These are phyloP conservation scores for Rotaria macrura DNA, from an alignment of 2,888 invertebrate genomes.

Conservation along the genomic window DNA sequence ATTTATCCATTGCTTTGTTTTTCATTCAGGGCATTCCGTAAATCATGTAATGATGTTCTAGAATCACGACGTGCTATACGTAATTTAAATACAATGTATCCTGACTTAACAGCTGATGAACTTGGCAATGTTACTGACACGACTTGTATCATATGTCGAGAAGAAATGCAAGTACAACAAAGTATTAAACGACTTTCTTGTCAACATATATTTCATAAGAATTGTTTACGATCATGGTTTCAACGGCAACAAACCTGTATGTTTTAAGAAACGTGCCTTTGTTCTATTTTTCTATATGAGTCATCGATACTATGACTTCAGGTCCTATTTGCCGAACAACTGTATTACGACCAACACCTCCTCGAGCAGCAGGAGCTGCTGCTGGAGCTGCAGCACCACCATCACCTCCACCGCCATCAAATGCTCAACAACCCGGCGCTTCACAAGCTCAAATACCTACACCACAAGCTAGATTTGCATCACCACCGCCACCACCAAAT, in stretches of 20 bases:
- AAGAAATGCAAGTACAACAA: conserved; percentile 58
- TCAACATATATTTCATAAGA: conserved; percentile 96
- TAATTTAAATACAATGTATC: conserved; percentile 84
- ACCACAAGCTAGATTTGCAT: not conserved
- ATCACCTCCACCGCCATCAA: no score
- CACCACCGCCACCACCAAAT: not conserved
- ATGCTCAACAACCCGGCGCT: not conserved
- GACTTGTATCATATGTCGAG: conserved; percentile 94
- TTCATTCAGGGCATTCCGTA: conserved; percentile 64
- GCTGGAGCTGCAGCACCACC: not conserved
- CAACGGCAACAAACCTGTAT: conserved; percentile 93
- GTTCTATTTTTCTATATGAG: no score
- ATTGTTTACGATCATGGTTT: conserved; percentile 95
- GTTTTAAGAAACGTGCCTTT: no score
- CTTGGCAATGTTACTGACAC: conserved; percentile 62
- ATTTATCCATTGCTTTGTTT: not conserved
- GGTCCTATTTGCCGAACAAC: conserved; percentile 27
- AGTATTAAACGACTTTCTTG: conserved; percentile 90
- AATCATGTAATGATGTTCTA: conserved; percentile 77
- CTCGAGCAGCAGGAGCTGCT: not conserved
- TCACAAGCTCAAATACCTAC: not conserved
- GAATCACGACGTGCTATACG: conserved; percentile 87
- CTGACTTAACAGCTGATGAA: conserved; percentile 32
- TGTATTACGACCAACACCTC: not conserved
- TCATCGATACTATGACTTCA: not conserved